A percentile compares a stretch with the other conserved stretches of the same genome.
phyloP scores from a whole-genome alignment of 2,888 invertebrate genomes.

The Taphrorychus bicolor region DNA sequence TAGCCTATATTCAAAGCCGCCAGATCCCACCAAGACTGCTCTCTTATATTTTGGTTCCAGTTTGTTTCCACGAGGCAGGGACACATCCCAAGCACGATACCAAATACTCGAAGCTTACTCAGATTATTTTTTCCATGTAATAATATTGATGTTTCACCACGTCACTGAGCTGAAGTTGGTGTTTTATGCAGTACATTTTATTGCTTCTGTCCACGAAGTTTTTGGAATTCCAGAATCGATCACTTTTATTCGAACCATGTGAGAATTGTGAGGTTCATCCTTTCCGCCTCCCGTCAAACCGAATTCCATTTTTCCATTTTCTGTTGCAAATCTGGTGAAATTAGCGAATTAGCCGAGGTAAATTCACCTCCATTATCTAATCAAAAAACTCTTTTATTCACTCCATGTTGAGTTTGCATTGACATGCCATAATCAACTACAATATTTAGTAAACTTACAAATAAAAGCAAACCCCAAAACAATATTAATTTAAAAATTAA shows the following conservation, averaged over 20 bases:
- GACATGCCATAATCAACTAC: constrained; percentile 16
- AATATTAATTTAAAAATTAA: too few relatives aligned
- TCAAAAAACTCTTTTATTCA: background rate
- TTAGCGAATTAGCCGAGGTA: background rate
- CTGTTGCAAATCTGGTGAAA: background rate
- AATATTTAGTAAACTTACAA: too few relatives aligned
- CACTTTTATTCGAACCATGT: background rate
- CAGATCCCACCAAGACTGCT: background rate
- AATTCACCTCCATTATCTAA: background rate
- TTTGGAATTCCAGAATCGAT: background rate
- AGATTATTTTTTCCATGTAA: background rate
- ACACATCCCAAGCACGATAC: background rate
- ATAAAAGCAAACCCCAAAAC: too few relatives aligned
- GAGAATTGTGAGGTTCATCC: background rate
- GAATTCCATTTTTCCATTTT: background rate
- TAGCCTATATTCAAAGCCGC: background rate
- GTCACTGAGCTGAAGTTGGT: background rate
- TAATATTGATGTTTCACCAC: too few relatives aligned
- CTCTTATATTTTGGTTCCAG: background rate
- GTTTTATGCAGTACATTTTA: background rate
- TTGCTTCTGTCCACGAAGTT: background rate
- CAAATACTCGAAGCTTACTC: background rate
- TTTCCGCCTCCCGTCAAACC: background rate
- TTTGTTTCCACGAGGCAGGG: background rate
- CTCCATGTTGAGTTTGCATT: background rate